phyloP scores from a whole-genome alignment of 2,888 invertebrate species.

The Drosophila formosana region DNA sequence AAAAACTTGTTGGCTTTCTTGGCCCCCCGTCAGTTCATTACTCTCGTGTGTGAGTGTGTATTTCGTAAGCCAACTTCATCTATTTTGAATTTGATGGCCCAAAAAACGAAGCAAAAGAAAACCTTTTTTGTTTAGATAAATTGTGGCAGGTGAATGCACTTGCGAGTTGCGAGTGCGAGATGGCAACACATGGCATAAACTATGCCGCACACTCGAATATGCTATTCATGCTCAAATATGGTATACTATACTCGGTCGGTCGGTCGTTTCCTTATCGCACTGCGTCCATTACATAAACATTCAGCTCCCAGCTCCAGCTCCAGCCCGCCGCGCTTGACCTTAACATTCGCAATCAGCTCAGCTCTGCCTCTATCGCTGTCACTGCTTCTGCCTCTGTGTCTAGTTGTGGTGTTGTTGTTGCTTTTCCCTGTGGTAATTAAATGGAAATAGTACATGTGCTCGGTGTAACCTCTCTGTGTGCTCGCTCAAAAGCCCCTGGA shows the following conservation, averaged over 20 bases:
- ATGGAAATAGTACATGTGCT: conserved; percentile 9
- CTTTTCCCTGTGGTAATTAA: conserved; percentile 33
- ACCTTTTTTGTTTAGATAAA: conserved; percentile 28
- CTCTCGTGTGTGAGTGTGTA: conserved; percentile 24
- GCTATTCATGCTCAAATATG: background rate
- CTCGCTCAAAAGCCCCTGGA: background rate
- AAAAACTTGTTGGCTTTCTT: conserved; percentile 28
- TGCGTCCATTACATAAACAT: conserved; percentile 29
- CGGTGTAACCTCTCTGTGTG: background rate
- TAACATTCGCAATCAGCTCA: conserved; percentile 57
- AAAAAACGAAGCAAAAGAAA: conserved; percentile 8
- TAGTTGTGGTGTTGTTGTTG: background rate
- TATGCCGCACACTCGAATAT: background rate
- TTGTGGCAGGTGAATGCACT: conserved; percentile 57
- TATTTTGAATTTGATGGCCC: conserved; percentile 22
- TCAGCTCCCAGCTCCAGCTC: conserved; percentile 1
- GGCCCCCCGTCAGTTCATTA: conserved; percentile 32
- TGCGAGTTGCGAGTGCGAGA: conserved; percentile 5
- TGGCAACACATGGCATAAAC: background rate
- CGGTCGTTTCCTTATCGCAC: conserved; percentile 23
- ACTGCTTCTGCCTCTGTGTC: too few species aligned
- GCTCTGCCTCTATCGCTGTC: conserved; percentile 1
- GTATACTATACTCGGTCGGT: background rate
- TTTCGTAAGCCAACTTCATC: conserved; percentile 27
- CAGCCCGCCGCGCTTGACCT: conserved; percentile 42